These are phyloP conservation scores for Chouioia cunea DNA, from an alignment of 2,888 invertebrate species.

Conservation along the genomic window DNA sequence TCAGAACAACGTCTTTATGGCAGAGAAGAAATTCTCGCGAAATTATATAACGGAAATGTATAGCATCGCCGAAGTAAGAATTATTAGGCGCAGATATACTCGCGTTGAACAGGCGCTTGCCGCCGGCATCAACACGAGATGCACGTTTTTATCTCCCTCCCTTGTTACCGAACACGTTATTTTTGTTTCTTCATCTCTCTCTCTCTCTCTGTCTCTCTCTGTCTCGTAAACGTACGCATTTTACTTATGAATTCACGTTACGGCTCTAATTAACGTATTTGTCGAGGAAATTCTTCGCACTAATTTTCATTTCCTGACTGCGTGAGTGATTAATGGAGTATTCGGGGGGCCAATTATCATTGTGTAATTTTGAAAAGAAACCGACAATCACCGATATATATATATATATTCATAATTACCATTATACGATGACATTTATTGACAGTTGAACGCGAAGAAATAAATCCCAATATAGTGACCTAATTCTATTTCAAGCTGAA, in stretches of 20 bases:
- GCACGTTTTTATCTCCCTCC: no score
- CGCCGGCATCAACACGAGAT: background rate
- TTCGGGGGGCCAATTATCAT: background rate
- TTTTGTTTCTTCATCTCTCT: slow-evolving; percentile 13
- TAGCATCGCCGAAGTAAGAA: no score
- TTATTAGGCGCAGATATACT: no score
- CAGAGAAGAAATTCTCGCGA: no score
- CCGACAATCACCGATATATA: background rate
- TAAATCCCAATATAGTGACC: no score
- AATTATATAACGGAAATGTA: no score
- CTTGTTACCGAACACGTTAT: background rate
- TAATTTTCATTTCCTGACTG: slow-evolving; percentile 9
- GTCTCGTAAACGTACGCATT: background rate
- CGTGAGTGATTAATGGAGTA: background rate
- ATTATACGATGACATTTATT: no score
- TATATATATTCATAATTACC: background rate
- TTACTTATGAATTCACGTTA: slow-evolving; percentile 1
- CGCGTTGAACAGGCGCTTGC: no score
- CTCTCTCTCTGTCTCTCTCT: background rate
- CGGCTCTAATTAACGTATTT: slow-evolving; percentile 19
- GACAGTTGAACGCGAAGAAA: no score
- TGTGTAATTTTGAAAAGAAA: background rate
- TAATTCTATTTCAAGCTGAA: no score
- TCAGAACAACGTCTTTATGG: no score
- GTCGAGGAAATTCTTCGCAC: slow-evolving; percentile 10